Conservation (phyloP, 2,113 vertebrate species). For the Micromys minutus region DNA sequence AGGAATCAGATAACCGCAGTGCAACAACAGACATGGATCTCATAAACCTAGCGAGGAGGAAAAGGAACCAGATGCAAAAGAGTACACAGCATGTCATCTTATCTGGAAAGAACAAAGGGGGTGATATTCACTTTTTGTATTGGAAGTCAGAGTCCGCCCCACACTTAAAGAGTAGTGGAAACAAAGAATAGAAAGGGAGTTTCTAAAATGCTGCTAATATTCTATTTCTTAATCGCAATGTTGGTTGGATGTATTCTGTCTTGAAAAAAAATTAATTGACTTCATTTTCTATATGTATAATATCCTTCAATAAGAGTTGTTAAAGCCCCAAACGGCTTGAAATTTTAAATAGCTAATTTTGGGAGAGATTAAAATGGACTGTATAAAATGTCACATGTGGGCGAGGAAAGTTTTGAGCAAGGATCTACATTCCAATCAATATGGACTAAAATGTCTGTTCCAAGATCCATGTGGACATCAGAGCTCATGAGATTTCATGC, state of each 20-base stretch:
- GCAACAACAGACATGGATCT: background rate
- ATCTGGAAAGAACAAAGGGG: background rate
- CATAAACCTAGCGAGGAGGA: background rate
- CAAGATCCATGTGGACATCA: constrained; percentile 18
- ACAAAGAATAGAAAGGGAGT: background rate
- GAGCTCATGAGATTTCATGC: background rate
- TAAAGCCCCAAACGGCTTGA: constrained; percentile 45
- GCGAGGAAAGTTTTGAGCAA: constrained; percentile 50
- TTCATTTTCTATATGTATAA: constrained; percentile 62
- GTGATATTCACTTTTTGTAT: background rate
- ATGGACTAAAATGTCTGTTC: constrained; percentile 43
- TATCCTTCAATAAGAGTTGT: constrained; percentile 53
- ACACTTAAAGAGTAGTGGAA: background rate
- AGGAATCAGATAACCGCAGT: background rate
- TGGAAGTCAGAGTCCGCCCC: background rate
- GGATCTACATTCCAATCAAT: constrained; percentile 43
- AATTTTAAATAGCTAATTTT: constrained; percentile 70
- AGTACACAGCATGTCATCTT: background rate
- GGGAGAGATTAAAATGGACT: constrained; percentile 61
- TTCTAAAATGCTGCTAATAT: constrained; percentile 8
- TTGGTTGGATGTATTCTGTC: constrained; percentile 12
- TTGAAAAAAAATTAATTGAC: constrained; percentile 68
- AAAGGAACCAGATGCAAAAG: background rate
- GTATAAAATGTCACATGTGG: constrained; percentile 66
- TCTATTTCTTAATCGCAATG: constrained; percentile 17